Evolutionary conservation across 2,113 vertebrate species (phyloP).

Genomic region (Crocuta crocuta): DNA sequence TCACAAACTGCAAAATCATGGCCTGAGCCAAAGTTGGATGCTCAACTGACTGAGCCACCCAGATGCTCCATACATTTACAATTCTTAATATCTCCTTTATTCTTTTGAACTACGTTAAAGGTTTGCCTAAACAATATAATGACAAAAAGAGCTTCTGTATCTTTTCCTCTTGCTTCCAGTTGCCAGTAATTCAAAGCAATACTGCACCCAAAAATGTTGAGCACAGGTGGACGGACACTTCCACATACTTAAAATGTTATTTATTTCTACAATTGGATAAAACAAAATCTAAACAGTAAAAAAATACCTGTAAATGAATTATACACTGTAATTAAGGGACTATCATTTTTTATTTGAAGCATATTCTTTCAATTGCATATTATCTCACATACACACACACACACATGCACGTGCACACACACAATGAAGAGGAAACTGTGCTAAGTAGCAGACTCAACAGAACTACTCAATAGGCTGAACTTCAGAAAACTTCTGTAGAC

Average conservation of each 20-base stretch:
- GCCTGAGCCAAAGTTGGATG: no score
- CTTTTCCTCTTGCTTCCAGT: not conserved
- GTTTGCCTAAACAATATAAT: not conserved
- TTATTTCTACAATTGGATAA: conserved; percentile 42
- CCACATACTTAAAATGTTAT: not conserved
- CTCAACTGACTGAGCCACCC: no score
- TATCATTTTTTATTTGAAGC: not conserved
- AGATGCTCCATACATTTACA: not conserved
- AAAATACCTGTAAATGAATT: conserved; percentile 21
- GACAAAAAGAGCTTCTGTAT: not conserved
- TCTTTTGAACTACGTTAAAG: not conserved
- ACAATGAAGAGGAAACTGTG: not conserved
- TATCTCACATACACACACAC: not conserved
- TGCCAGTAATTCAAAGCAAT: not conserved
- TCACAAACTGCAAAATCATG: no score
- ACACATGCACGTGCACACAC: not conserved
- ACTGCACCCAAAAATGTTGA: not conserved
- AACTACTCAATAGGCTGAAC: not conserved
- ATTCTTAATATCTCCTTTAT: not conserved
- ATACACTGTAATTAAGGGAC: not conserved
- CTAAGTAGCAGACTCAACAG: not conserved
- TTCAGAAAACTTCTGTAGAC: conserved; percentile 47
- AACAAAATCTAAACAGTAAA: not conserved
- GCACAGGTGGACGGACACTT: fast-evolving
- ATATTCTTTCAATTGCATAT: not conserved